A percentile compares a stretch with the other conserved stretches of the same genome.
Conservation (phyloP, 2,888 invertebrate genomes). For the Cephus sareptanus region DNA sequence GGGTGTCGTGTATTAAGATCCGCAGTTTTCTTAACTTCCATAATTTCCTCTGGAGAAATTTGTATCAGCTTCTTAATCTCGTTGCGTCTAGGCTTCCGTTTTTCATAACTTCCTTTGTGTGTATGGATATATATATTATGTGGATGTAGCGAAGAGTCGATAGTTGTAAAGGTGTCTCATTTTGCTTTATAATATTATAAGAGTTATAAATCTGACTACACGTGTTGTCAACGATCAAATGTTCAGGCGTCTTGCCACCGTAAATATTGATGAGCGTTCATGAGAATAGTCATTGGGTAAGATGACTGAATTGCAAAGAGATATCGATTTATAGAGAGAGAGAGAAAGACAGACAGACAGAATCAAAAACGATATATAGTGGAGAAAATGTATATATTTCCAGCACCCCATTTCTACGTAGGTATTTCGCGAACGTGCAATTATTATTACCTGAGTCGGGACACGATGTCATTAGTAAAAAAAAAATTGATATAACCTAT, state of each 20-base stretch:
- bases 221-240: slow-evolving; percentile 26
- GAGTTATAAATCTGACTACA: not conserved
- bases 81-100: not conserved
- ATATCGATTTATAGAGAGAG: slow-evolving; percentile 14
- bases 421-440: slow-evolving; percentile 19
- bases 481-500: not conserved
- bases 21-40: not conserved
- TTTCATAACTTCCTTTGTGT: not conserved
- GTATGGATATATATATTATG: not conserved
- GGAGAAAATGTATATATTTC: slow-evolving; percentile 23
- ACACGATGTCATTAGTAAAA: slow-evolving; percentile 4
- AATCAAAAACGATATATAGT: slow-evolving; percentile 7
- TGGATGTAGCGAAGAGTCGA: not conserved
- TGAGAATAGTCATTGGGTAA: slow-evolving; percentile 51
- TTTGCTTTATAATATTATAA: not conserved
- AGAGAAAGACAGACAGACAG: not conserved
- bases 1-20: not conserved
- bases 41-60: not conserved
- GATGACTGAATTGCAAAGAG: slow-evolving; percentile 40
- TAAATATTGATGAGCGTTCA: slow-evolving; percentile 15
- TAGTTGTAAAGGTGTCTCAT: not conserved
- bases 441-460: slow-evolving; percentile 21
- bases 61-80: not conserved
- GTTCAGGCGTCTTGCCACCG: slow-evolving; percentile 20
- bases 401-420: slow-evolving; percentile 24